These are phyloP conservation scores for Pseudoatta argentina DNA, from an alignment of 1,140 invertebrate genomes.

Conservation along the genomic window DNA sequence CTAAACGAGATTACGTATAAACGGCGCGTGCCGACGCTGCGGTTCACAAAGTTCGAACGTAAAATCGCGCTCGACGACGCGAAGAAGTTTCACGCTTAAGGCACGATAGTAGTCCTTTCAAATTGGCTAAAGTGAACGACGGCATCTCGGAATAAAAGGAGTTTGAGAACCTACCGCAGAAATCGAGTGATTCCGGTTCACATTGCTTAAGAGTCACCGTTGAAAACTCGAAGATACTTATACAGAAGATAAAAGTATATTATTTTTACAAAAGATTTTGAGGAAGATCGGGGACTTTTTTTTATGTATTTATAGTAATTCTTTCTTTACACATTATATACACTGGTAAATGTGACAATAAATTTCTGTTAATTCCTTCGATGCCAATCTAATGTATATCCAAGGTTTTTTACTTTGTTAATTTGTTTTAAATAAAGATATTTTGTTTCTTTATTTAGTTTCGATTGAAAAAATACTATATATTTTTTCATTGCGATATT, in stretches of 20 bases:
- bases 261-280: slow-evolving; percentile 11
- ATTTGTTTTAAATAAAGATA: too few species aligned
- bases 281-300: background rate
- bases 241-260: slow-evolving; percentile 3
- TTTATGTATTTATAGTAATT: background rate
- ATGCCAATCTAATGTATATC: too few species aligned
- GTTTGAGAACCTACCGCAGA: slow-evolving; percentile 9
- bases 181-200: slow-evolving; percentile 20
- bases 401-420: too few species aligned
- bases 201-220: background rate
- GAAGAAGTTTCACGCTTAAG: slow-evolving; percentile 44
- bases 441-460: too few species aligned
- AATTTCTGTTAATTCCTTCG: too few species aligned
- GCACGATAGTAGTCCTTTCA: slow-evolving; percentile 7
- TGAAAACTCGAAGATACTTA: background rate
- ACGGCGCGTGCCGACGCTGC: slow-evolving; percentile 33
- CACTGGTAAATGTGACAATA: too few species aligned
- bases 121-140: slow-evolving; percentile 49
- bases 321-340: background rate
- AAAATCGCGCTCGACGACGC: slow-evolving; percentile 49
- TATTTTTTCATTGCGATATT: too few species aligned
- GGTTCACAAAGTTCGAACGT: slow-evolving; percentile 40
- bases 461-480: too few species aligned
- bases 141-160: slow-evolving; percentile 21
- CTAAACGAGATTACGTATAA: slow-evolving; percentile 59